phyloP scores from a whole-genome alignment of 2,797 vertebrate genomes.

The Tarsius wallacei region DNA sequence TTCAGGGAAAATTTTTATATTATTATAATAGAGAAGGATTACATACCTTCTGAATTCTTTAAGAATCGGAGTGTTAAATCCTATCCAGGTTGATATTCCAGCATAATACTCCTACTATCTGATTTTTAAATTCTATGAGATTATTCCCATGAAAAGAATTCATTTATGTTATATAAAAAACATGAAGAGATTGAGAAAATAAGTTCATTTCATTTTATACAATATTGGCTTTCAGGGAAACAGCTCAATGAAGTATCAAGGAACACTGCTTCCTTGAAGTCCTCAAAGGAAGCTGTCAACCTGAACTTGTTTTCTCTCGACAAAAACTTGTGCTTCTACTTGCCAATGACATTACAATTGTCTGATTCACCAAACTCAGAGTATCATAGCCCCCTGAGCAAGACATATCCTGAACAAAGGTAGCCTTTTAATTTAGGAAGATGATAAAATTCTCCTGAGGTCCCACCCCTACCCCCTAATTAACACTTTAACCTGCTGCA shows the following conservation, averaged over 20 bases:
- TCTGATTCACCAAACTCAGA: constrained; percentile 65
- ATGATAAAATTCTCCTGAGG: neutral
- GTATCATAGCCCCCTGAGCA: neutral
- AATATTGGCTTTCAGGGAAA: neutral
- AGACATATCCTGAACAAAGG: constrained; percentile 53
- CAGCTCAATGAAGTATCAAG: neutral
- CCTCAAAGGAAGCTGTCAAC: neutral
- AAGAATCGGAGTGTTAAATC: neutral
- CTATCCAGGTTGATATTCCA: neutral
- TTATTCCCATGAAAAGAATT: neutral
- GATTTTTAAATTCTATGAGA: neutral
- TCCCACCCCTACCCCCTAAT: neutral
- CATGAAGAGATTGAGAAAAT: constrained; percentile 5
- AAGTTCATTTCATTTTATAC: neutral
- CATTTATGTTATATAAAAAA: constrained; percentile 5
- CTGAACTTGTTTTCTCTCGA: neutral
- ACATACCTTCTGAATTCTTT: neutral
- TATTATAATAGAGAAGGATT: neutral
- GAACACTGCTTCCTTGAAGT: neutral
- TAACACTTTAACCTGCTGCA: neutral
- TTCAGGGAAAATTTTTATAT: neutral
- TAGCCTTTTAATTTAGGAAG: constrained; percentile 51
- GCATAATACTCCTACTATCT: neutral
- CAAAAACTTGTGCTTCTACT: constrained; percentile 17
- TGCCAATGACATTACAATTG: constrained; percentile 19